Evolutionary conservation across 2,797 vertebrate genomes (phyloP).

Genomic region (Cuniculus paca): DNA sequence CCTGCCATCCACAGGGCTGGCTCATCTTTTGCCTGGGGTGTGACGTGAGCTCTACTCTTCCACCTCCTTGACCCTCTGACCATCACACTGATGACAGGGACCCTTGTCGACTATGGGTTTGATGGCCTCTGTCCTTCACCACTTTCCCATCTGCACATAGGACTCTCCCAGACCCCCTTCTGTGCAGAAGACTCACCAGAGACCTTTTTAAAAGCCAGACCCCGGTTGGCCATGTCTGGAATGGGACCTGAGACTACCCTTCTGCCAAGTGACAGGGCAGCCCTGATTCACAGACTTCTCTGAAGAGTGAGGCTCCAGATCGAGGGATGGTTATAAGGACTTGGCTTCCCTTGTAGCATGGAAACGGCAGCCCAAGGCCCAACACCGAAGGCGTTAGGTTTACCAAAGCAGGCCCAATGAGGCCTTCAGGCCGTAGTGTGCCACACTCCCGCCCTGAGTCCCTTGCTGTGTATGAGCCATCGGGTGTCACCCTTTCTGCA

Average conservation of each 20-base stretch:
- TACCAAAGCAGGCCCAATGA: background rate
- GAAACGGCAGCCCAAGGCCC: background rate
- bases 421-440: background rate
- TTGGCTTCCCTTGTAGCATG: background rate
- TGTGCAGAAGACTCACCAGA: background rate
- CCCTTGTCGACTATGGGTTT: background rate
- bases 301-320: background rate
- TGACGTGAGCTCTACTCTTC: background rate
- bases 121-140: background rate
- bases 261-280: background rate
- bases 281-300: background rate
- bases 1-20: fast-evolving
- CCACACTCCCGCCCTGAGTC: fast-evolving
- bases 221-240: background rate
- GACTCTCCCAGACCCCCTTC: background rate
- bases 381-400: background rate
- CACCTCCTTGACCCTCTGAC: background rate
- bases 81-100: background rate
- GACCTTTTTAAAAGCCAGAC: background rate
- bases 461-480: background rate
- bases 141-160: background rate
- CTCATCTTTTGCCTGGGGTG: background rate
- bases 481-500: background rate
- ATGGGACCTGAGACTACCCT: background rate
- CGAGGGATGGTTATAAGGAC: fast-evolving